Conservation (phyloP, 2,888 invertebrate species). For the Pyrgus malvae region DNA sequence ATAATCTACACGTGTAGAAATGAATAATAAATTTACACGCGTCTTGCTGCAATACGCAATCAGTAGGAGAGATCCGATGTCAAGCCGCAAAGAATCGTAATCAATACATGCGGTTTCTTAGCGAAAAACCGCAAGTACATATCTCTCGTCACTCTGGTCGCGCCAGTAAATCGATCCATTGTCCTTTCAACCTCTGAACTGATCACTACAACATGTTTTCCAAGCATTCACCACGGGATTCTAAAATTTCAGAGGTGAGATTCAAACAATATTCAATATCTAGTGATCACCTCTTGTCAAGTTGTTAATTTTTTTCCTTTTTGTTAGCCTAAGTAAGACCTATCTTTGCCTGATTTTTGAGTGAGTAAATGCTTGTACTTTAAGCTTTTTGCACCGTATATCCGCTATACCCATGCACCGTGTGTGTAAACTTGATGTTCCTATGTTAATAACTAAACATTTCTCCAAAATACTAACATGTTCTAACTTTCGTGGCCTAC, state of each 20-base stretch:
- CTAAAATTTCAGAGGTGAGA: conserved; percentile 72
- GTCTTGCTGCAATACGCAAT: conserved; percentile 19
- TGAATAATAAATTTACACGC: not conserved
- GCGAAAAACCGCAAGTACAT: conserved; percentile 38
- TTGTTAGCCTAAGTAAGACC: conserved; percentile 1
- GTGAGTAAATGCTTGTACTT: conserved; percentile 54
- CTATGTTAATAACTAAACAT: conserved; percentile 48
- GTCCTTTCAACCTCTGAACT: conserved; percentile 50
- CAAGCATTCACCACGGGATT: conserved; percentile 71
- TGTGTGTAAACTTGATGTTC: conserved; percentile 48
- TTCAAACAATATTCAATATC: conserved; percentile 26
- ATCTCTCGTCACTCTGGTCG: conserved; percentile 34
- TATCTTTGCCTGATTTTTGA: conserved; percentile 19
- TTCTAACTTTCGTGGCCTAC: conserved; percentile 53
- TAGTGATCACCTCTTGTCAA: conserved; percentile 15
- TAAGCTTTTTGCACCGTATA: conserved; percentile 63
- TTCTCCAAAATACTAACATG: conserved; percentile 81
- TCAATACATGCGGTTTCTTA: conserved; percentile 36
- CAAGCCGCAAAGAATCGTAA: conserved; percentile 41
- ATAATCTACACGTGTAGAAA: no score
- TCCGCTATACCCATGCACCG: conserved; percentile 55
- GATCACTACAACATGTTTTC: conserved; percentile 72
- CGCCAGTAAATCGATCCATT: conserved; percentile 67
- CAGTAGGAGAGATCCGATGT: conserved; percentile 38
- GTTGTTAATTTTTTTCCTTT: not conserved